Evolutionary conservation across 1,140 invertebrate genomes (phyloP), one percentile per base, ranked within the genome.

Genomic region (Anadara kagoshimensis): DNA sequence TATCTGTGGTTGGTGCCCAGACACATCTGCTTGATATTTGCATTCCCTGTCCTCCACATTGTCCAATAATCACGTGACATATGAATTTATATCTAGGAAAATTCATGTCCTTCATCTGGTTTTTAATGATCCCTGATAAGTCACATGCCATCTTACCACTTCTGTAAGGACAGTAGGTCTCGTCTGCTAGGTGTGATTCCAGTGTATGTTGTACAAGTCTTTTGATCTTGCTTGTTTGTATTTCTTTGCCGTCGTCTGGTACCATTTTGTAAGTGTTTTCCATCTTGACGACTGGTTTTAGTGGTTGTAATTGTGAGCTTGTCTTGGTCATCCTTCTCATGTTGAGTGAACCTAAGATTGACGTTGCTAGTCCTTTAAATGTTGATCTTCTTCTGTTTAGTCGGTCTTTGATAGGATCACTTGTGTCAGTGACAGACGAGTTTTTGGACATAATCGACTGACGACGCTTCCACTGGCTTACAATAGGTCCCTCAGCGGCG

Each of bases 21-120:
- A 84, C 24, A 76, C 81, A 84, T 47, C 83, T 57, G 61, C 83
- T 84, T 26, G 77, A 76, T 36, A 78, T 75, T 54, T 76, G 56
- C 51, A 84, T 49, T 14, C 78, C 82, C 36, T 85, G 84, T 3
- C 72, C 66, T 0, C 43, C 62, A 47, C 45, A 54, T 41, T 83
- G 81, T 12, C 83, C 80, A 22, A 85, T 78, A 14, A 78, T 65
- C 1, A 83, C 81, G 49, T 79, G 73, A 56, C 65, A 66, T 16
- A 85, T 74, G 14, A 83, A 64, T 56, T 78, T 84, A 53, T 83
- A 84, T 18, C 84, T 51, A 18, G 72, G 64, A 26, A 73, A 69
- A 18, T 63, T 56, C 14, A 83, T 59, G 1, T 58, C 43, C 51
- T 82, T 82, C n/a, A 83, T 72, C 53, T 44, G 63, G 24, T 51